Percentiles rank a stretch among this genome's conserved stretches.
These are phyloP conservation scores for Staurois parvus DNA, from an alignment of 2,797 vertebrate species.

Conservation along the genomic window DNA sequence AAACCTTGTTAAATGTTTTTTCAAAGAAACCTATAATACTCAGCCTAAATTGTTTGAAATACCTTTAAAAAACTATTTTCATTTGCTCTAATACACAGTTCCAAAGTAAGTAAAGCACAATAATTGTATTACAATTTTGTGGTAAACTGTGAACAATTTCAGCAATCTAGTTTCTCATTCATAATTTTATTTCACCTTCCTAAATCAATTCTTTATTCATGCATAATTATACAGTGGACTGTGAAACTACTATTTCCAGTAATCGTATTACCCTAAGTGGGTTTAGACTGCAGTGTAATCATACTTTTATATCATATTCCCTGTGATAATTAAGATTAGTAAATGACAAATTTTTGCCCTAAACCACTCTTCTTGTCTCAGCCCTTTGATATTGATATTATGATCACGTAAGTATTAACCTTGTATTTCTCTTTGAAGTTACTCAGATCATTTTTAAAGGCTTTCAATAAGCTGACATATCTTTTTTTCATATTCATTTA, in stretches of 20 bases:
- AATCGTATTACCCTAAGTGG: slow-evolving; percentile 25
- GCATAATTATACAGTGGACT: background rate
- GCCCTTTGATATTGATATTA: slow-evolving; percentile 36
- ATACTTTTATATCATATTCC: slow-evolving; percentile 27
- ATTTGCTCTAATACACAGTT: background rate
- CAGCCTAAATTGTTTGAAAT: background rate
- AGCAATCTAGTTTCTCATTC: slow-evolving; percentile 14
- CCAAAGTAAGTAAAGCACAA: background rate
- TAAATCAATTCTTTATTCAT: background rate
- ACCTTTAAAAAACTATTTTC: background rate
- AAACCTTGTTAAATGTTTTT: background rate
- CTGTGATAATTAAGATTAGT: slow-evolving; percentile 29
- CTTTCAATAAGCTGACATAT: slow-evolving; percentile 25
- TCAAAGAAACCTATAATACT: background rate
- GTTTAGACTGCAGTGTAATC: slow-evolving; percentile 28
- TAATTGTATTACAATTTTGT: slow-evolving; percentile 4
- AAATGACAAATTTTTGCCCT: slow-evolving; percentile 47
- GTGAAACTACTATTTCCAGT: slow-evolving; percentile 14
- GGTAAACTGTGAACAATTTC: background rate
- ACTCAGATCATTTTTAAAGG: slow-evolving; percentile 24
- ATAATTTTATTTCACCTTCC: slow-evolving; percentile 3
- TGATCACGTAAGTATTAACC: slow-evolving; percentile 41
- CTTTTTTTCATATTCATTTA: slow-evolving; percentile 21
- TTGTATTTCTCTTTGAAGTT: slow-evolving; percentile 51
- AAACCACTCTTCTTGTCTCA: slow-evolving; percentile 24